Evolutionary conservation across 1,140 invertebrate species (phyloP).

Genomic region (Drosophila ercepeae): DNA sequence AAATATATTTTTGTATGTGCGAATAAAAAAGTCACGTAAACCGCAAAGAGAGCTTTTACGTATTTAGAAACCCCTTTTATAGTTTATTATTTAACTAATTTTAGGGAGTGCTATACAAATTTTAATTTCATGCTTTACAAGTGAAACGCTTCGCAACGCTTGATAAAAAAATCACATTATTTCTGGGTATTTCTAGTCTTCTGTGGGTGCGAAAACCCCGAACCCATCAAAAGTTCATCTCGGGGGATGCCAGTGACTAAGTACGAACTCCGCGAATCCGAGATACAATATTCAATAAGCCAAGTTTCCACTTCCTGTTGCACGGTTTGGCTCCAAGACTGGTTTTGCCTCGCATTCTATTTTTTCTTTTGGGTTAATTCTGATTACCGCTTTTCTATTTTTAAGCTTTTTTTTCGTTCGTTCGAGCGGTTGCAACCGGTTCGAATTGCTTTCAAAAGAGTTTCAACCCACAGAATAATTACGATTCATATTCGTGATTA

Average conservation of each 20-base stretch:
- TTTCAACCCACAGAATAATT: constrained; percentile 17
- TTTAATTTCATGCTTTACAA: background rate
- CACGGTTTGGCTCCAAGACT: constrained; percentile 23
- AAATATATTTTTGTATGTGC: background rate
- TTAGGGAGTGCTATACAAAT: background rate
- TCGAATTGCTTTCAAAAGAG: constrained; percentile 28
- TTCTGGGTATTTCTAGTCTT: background rate
- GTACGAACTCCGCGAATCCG: background rate
- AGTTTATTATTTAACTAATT: background rate
- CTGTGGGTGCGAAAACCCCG: constrained; percentile 3
- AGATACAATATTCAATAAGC: constrained; percentile 1
- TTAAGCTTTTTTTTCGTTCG: constrained; percentile 19
- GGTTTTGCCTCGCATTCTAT: constrained; percentile 22
- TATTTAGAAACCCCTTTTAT: background rate
- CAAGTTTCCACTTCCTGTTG: constrained; percentile 22
- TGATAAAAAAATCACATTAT: constrained; percentile 5
- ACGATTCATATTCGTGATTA: constrained; percentile 36
- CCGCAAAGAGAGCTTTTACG: background rate
- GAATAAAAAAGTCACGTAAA: constrained; percentile 26
- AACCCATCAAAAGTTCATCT: constrained; percentile 5
- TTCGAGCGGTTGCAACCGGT: constrained; percentile 25
- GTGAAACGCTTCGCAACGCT: background rate
- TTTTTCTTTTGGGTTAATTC: constrained; percentile 26
- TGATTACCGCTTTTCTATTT: constrained; percentile 39
- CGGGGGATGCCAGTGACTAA: constrained; percentile 43